A percentile compares a stretch with the other conserved stretches of the same genome.
Conservation (phyloP, 2,888 invertebrate species). For the Melinopterus prodromus region DNA sequence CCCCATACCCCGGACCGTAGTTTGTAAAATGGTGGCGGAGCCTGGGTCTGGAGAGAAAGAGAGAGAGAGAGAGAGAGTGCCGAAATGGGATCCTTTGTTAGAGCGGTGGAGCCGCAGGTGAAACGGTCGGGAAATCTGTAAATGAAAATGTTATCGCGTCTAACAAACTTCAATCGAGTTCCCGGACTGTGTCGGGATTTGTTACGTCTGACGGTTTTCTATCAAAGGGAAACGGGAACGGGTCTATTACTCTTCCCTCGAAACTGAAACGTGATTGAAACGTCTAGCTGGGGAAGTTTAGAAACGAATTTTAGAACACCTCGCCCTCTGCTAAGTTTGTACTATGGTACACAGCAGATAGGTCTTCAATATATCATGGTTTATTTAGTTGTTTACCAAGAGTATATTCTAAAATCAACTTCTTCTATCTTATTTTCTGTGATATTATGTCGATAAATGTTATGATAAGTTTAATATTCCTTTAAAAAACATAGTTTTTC, state of each 20-base stretch:
- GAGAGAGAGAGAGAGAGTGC: constrained; percentile 32
- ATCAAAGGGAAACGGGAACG: neutral
- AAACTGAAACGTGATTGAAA: neutral
- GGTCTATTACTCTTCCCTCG: neutral
- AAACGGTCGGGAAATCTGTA: constrained; percentile 55
- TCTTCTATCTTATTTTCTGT: no score
- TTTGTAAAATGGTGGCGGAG: constrained; percentile 50
- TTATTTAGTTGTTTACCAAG: no score
- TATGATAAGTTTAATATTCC: no score
- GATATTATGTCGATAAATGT: no score
- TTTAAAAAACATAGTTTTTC: no score
- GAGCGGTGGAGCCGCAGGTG: constrained; percentile 49
- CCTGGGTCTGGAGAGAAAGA: neutral
- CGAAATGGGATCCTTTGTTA: constrained; percentile 52
- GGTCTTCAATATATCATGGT: no score
- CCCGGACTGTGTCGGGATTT: constrained; percentile 41
- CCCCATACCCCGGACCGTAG: constrained; percentile 46
- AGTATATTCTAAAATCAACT: no score
- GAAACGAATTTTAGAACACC: neutral
- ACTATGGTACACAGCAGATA: no score
- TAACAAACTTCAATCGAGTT: constrained; percentile 40
- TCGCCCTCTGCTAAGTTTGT: no score
- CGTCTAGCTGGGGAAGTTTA: neutral
- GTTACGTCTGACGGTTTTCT: constrained; percentile 30
- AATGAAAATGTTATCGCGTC: constrained; percentile 54